phyloP scores from a whole-genome alignment of 2,888 invertebrate genomes.

The Cyclophora punctaria region DNA sequence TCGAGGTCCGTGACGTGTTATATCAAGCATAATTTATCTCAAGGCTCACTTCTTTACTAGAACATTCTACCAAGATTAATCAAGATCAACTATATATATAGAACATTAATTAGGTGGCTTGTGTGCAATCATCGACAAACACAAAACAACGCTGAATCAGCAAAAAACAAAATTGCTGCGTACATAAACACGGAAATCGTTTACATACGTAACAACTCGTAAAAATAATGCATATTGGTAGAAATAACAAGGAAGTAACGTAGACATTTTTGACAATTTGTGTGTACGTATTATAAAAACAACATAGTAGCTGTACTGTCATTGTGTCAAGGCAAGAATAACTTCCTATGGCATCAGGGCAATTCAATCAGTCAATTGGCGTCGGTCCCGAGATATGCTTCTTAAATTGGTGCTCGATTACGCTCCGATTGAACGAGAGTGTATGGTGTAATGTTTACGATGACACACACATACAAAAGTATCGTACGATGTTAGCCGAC shows the following conservation, averaged over 20 bases:
- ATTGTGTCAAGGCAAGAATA: conserved; percentile 50
- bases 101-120: too few species aligned
- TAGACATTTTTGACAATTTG: conserved; percentile 1
- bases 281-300: conserved; percentile 22
- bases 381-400: conserved; percentile 38
- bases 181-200: too few species aligned
- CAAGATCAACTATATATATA: too few species aligned
- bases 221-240: too few species aligned
- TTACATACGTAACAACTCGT: too few species aligned
- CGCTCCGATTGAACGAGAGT: conserved; percentile 44
- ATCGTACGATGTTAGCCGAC: conserved; percentile 65
- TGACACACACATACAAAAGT: conserved; percentile 49
- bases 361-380: conserved; percentile 56
- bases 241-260: conserved; percentile 9
- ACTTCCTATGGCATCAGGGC: conserved; percentile 60
- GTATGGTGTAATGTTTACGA: conserved; percentile 37
- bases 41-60: too few species aligned
- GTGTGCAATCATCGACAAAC: too few species aligned
- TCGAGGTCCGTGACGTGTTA: too few species aligned
- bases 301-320: conserved; percentile 27
- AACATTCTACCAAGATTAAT: too few species aligned
- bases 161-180: too few species aligned
- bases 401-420: conserved; percentile 60
- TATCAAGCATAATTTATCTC: too few species aligned
- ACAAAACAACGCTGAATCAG: too few species aligned